Conservation (phyloP, 2,888 invertebrate genomes). For the Aleiodes testaceus region DNA sequence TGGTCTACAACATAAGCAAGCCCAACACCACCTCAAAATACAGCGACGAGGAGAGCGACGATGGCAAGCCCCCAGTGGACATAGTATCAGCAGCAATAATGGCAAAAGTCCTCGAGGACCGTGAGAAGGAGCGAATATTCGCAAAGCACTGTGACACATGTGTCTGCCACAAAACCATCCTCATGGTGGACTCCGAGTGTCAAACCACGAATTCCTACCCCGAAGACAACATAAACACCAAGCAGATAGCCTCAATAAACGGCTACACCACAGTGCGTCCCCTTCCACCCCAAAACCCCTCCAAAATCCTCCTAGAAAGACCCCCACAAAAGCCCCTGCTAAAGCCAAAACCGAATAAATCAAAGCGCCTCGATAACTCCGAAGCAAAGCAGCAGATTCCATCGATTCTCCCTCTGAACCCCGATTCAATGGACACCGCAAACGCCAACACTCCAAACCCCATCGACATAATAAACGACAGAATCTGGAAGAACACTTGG, state of each 20-base stretch:
- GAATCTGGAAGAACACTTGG: slow-evolving; percentile 69
- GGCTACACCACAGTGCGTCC: slow-evolving; percentile 26
- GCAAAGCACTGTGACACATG: slow-evolving; percentile 90
- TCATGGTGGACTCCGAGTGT: slow-evolving; percentile 65
- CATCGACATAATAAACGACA: slow-evolving; percentile 68
- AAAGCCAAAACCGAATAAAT: slow-evolving; percentile 46
- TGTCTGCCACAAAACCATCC: slow-evolving; percentile 76
- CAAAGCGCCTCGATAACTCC: slow-evolving; percentile 45
- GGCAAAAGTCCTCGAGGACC: slow-evolving; percentile 92
- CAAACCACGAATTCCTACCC: slow-evolving; percentile 57
- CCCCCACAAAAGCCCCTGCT: slow-evolving; percentile 41
- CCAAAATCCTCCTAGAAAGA: slow-evolving; percentile 38
- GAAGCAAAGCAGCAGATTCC: slow-evolving; percentile 32
- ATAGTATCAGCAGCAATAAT: slow-evolving; percentile 90
- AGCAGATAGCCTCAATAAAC: slow-evolving; percentile 24
- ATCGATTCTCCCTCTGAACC: slow-evolving; percentile 31
- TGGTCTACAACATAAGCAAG: slow-evolving; percentile 78
- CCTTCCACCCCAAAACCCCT: slow-evolving; percentile 16
- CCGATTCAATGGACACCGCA: slow-evolving; percentile 47
- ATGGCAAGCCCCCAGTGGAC: slow-evolving; percentile 78
- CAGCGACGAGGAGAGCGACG: slow-evolving; percentile 76
- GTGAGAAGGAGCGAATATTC: slow-evolving; percentile 85
- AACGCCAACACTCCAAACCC: slow-evolving; percentile 53
- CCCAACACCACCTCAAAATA: slow-evolving; percentile 67
- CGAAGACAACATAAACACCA: slow-evolving; percentile 31